Evolutionary conservation across 2,113 vertebrate species (phyloP).

Genomic region (Oncorhynchus keta): DNA sequence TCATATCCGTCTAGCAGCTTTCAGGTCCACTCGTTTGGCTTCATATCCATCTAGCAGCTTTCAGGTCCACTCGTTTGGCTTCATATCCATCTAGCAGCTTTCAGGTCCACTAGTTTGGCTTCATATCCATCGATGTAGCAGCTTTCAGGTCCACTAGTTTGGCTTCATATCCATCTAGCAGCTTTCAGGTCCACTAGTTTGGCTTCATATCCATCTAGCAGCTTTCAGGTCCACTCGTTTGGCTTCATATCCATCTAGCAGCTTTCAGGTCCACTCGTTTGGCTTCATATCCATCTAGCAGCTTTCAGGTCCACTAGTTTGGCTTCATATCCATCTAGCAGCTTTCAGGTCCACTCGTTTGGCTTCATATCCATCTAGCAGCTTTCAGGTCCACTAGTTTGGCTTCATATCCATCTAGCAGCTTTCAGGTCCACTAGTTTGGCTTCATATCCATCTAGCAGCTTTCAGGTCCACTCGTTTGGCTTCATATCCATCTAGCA

Average conservation of each 20-base stretch:
- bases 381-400: constrained; percentile 49
- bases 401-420: constrained; percentile 77
- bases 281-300: constrained; percentile 78
- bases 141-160: constrained; percentile 57
- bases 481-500: constrained; percentile 77
- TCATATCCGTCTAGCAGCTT: constrained; percentile 77
- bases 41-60: constrained; percentile 78
- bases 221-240: constrained; percentile 49
- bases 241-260: constrained; percentile 77
- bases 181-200: constrained; percentile 49
- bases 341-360: constrained; percentile 57
- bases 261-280: constrained; percentile 50
- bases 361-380: constrained; percentile 77
- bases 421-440: constrained; percentile 49
- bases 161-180: constrained; percentile 77
- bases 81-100: constrained; percentile 79
- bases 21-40: constrained; percentile 50
- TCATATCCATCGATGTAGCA: constrained; percentile 78
- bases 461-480: constrained; percentile 50
- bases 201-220: constrained; percentile 77
- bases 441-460: constrained; percentile 77
- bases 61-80: constrained; percentile 50
- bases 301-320: too few relatives aligned
- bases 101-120: constrained; percentile 74
- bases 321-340: constrained; percentile 78